Conservation (phyloP, 2,888 invertebrate genomes). For the Drosophila buzzatii region DNA sequence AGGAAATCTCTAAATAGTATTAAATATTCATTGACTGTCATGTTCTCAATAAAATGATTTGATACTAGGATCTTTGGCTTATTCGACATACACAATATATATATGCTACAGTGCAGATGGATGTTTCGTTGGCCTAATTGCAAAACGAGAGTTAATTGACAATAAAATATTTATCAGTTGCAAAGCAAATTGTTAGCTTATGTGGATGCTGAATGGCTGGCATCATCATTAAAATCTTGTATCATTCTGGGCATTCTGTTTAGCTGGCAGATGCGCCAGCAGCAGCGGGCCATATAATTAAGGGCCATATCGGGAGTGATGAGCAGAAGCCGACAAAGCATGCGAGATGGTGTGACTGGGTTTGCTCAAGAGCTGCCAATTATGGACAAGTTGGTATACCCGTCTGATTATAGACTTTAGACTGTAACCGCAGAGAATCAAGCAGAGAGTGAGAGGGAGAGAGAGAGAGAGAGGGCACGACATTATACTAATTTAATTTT, state of each 20-base stretch:
- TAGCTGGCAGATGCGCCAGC: slow-evolving; percentile 46
- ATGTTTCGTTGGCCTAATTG: background rate
- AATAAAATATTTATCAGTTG: slow-evolving; percentile 6
- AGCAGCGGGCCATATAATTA: slow-evolving; percentile 57
- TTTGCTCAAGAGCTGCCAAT: slow-evolving; percentile 48
- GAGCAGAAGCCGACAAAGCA: slow-evolving; percentile 69
- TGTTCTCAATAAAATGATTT: too few species aligned
- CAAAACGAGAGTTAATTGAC: slow-evolving; percentile 2
- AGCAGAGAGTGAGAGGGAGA: background rate
- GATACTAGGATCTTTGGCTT: too few species aligned
- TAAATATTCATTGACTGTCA: too few species aligned
- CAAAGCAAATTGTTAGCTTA: slow-evolving; percentile 6
- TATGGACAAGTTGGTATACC: slow-evolving; percentile 41
- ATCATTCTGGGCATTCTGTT: slow-evolving; percentile 19
- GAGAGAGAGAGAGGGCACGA: slow-evolving; percentile 18
- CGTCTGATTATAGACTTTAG: slow-evolving; percentile 71
- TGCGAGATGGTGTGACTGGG: slow-evolving; percentile 64
- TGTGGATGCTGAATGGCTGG: slow-evolving; percentile 27
- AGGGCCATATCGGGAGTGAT: slow-evolving; percentile 60
- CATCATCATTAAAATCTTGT: slow-evolving; percentile 44
- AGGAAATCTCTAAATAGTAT: too few species aligned
- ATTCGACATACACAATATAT: too few species aligned
- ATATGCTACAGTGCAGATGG: background rate
- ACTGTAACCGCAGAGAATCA: slow-evolving; percentile 48
- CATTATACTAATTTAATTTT: slow-evolving; percentile 77